phyloP scores from a whole-genome alignment of 1,140 invertebrate species.

The Steinernema feltiae region DNA sequence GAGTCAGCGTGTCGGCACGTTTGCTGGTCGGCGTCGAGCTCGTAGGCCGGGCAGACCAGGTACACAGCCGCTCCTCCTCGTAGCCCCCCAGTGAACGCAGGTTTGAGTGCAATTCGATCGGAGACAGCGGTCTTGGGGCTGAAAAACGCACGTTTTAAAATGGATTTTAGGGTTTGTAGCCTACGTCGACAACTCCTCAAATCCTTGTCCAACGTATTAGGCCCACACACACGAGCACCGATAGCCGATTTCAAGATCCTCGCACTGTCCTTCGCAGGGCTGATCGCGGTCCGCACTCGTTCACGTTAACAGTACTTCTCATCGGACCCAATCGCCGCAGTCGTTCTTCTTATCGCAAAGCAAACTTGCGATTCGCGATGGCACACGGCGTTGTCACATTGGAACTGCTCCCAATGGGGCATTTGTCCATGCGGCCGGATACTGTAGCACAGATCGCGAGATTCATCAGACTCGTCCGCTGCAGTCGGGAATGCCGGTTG shows the following conservation, averaged over 20 bases:
- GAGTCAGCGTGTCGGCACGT: slow-evolving; percentile 18
- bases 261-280: neutral
- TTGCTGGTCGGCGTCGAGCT: neutral
- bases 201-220: no score
- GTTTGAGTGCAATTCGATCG: slow-evolving; percentile 24
- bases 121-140: neutral
- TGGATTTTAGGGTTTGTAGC: no score
- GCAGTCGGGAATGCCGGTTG: slow-evolving; percentile 67
- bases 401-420: neutral
- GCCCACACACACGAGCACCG: neutral
- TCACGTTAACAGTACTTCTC: slow-evolving; percentile 64
- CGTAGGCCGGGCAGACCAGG: no score
- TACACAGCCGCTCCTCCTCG: slow-evolving; percentile 19
- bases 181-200: no score
- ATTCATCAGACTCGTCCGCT: slow-evolving; percentile 65
- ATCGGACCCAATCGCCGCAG: slow-evolving; percentile 45
- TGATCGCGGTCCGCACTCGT: slow-evolving; percentile 13
- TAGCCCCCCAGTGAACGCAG: neutral
- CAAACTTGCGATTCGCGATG: neutral
- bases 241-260: neutral
- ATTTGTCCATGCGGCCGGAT: neutral
- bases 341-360: slow-evolving; percentile 18
- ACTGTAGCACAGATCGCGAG: neutral
- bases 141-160: no score
- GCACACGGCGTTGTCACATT: neutral